A percentile compares a stretch with the other conserved stretches of the same genome.
Evolutionary conservation across 2,797 vertebrate genomes (phyloP).

Genomic region (Enteromius unitaeniatus): DNA sequence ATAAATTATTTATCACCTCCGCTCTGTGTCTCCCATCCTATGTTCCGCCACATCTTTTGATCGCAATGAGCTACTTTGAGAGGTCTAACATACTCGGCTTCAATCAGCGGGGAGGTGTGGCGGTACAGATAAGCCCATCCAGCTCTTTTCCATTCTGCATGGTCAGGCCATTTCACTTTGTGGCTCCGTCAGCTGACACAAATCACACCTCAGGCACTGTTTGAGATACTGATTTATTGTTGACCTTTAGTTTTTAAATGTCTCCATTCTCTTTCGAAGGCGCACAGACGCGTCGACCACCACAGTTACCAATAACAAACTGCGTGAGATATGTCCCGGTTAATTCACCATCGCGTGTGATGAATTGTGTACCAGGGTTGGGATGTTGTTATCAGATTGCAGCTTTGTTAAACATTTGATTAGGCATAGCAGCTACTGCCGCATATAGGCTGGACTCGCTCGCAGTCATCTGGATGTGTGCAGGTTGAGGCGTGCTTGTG

Average conservation of each 20-base stretch:
- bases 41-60: constrained; percentile 41
- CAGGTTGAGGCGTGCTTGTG: constrained; percentile 64
- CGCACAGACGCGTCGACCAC: constrained; percentile 1
- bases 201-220: constrained; percentile 54
- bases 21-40: neutral
- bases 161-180: constrained; percentile 41
- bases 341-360: constrained; percentile 49
- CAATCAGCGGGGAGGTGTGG: constrained; percentile 43
- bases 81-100: constrained; percentile 36
- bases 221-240: constrained; percentile 62
- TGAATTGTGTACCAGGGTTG: constrained; percentile 41
- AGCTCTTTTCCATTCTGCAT: constrained; percentile 33
- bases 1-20: constrained; percentile 6
- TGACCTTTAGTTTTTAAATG: constrained; percentile 66
- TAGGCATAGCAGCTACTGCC: neutral
- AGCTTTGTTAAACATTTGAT: constrained; percentile 38
- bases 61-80: constrained; percentile 37
- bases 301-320: constrained; percentile 58
- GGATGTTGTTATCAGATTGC: constrained; percentile 41
- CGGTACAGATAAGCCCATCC: constrained; percentile 51
- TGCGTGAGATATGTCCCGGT: constrained; percentile 55
- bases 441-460: constrained; percentile 13
- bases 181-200: constrained; percentile 40
- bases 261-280: constrained; percentile 60
- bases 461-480: neutral